These are phyloP conservation scores for Latrodectus elegans DNA, from an alignment of 2,888 invertebrate genomes.

Conservation along the genomic window DNA sequence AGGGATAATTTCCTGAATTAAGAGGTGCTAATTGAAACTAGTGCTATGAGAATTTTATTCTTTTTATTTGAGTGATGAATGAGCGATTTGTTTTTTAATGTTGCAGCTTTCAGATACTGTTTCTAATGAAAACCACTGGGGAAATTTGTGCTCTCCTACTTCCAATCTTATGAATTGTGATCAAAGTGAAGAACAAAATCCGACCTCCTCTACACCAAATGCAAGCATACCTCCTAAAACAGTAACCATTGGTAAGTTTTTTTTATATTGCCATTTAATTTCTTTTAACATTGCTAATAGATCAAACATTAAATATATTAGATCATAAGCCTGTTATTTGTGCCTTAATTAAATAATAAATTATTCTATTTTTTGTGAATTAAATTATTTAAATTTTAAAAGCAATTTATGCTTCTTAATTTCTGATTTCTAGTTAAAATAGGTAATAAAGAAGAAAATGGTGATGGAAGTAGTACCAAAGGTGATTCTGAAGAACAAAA, in stretches of 20 bases:
- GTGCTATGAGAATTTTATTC: too few relatives aligned
- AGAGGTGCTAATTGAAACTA: too few relatives aligned
- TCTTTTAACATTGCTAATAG: too few relatives aligned
- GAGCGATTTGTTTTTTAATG: background rate
- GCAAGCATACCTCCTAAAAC: slow-evolving; percentile 17
- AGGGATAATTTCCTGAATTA: too few relatives aligned
- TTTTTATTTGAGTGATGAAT: slow-evolving; percentile 69
- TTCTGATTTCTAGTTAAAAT: slow-evolving; percentile 32
- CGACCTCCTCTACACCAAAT: slow-evolving; percentile 8
- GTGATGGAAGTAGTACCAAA: background rate
- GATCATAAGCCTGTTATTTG: background rate
- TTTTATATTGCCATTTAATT: too few relatives aligned
- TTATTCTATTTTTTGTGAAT: too few relatives aligned
- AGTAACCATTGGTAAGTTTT: slow-evolving; percentile 28
- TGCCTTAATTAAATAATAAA: background rate
- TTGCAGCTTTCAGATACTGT: slow-evolving; percentile 23
- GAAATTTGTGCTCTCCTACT: background rate
- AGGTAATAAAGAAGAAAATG: slow-evolving; percentile 11
- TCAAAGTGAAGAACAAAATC: slow-evolving; percentile 27
- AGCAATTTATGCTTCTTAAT: background rate
- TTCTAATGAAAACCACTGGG: slow-evolving; percentile 31
- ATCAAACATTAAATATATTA: too few relatives aligned
- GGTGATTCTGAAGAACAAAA: slow-evolving; percentile 8
- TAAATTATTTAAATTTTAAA: background rate
- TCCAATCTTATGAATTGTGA: slow-evolving; percentile 12